Evolutionary conservation across 2,797 vertebrate genomes (phyloP).

Genomic region (Esox lucius): DNA sequence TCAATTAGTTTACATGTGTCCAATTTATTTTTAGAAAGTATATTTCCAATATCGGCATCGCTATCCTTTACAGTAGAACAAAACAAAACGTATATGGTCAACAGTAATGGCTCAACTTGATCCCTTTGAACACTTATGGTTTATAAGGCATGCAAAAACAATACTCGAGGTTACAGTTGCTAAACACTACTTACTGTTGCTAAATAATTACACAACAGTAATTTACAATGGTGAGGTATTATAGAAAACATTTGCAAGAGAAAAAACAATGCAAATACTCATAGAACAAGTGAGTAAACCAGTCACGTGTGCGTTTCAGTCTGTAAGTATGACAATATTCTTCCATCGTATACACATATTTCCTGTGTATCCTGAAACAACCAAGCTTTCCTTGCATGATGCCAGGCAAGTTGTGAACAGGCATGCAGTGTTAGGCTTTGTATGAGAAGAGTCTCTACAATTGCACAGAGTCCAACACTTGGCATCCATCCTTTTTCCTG

Average conservation of each 20-base stretch:
- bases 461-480: background rate
- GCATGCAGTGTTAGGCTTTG: no score
- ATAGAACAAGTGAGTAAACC: no score
- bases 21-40: background rate
- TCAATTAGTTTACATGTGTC: background rate
- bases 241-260: background rate
- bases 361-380: no score
- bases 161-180: background rate
- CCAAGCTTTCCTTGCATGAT: no score
- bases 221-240: background rate
- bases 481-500: conserved; percentile 13
- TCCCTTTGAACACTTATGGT: background rate
- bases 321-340: no score
- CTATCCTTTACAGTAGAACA: background rate
- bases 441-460: conserved; percentile 23
- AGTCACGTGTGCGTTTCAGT: no score
- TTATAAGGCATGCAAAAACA: background rate
- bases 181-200: background rate
- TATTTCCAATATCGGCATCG: background rate
- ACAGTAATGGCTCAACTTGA: background rate
- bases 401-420: no score
- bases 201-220: background rate
- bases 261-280: background rate
- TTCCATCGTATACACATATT: no score
- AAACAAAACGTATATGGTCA: no score